Conservation (phyloP, 2,797 vertebrate genomes). For the Clarias pachynema region DNA sequence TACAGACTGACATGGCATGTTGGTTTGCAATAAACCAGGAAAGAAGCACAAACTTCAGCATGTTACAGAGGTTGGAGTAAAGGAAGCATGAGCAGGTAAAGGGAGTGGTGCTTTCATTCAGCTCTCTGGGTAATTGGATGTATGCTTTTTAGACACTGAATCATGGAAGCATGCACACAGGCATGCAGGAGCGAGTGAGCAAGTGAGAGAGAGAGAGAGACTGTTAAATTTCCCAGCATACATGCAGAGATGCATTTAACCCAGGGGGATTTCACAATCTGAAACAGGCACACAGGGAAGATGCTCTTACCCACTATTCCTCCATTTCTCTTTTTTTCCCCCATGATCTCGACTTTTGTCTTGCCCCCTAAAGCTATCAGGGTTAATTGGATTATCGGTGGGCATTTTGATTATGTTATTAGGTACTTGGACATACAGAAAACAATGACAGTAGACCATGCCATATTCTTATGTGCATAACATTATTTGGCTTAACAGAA, state of each 20-base stretch:
- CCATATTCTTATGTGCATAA: too few relatives aligned
- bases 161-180: background rate
- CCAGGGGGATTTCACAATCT: too few relatives aligned
- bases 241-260: too few relatives aligned
- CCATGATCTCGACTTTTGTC: background rate
- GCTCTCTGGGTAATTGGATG: background rate
- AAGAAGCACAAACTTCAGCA: background rate
- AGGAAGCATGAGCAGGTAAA: background rate
- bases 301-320: too few relatives aligned
- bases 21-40: slow-evolving; percentile 6
- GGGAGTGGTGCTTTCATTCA: background rate
- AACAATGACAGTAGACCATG: background rate
- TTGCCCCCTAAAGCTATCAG: background rate
- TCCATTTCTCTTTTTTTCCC: too few relatives aligned
- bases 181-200: background rate
- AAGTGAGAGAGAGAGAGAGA: background rate
- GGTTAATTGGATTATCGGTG: background rate
- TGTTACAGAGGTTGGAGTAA: slow-evolving; percentile 13
- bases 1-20: background rate
- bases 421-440: background rate
- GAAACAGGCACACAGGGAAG: too few relatives aligned
- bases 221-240: too few relatives aligned
- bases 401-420: background rate
- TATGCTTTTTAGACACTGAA: background rate
- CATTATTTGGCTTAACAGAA: background rate